Base-by-base conservation (phyloP, 2,888 invertebrate species). In the Junonia oenone region DNA sequence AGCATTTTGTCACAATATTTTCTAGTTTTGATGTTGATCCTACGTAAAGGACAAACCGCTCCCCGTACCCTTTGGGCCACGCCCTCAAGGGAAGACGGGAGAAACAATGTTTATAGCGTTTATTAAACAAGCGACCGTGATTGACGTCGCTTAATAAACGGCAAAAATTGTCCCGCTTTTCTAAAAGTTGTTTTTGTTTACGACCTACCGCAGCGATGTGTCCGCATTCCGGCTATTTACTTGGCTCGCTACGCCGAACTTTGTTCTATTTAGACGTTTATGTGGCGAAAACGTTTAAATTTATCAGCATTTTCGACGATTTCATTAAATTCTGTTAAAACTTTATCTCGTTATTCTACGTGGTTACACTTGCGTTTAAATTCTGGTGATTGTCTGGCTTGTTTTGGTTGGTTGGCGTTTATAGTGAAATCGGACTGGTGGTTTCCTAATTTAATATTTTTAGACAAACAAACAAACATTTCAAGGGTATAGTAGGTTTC, bases 131-230 rank as follows among this genome's bases (percentile, higher is more conserved):
- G 73, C 75, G 63, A 63, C 64, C 66, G 70, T 83, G 84, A 82
- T 74, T 82, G 83, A 82, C 81, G 78, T 76, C 68, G 72, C 68
- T 78, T 81, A 79, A 79, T 78, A 82, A 78, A 75, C 75, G 69
- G 59, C 60, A 59, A 61, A 65, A 64, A 59, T 55, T 59, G 61
- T 64, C 60, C 61, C 49, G 47, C 51, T 51, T n/a, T n/a, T 45
- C 37, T 54, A 14, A 50, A 55, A 60, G 58, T 62, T 67, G 63
- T 66, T 66, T 62, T 65, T 66, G 66, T 65, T 66, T 64, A 66
- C 66, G 51, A 56, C 45, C 40, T 17, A 50, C 58, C 58, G 35
- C 45, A 55, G 46, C 51, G 55, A 43, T 51, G 55, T 40, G 52
- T 45, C 27, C 45, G 52, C 38, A 43, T 52, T 52, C 35, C 9